Conservation (phyloP, 2,888 invertebrate species). For the Trichogramma dendrolimi region DNA sequence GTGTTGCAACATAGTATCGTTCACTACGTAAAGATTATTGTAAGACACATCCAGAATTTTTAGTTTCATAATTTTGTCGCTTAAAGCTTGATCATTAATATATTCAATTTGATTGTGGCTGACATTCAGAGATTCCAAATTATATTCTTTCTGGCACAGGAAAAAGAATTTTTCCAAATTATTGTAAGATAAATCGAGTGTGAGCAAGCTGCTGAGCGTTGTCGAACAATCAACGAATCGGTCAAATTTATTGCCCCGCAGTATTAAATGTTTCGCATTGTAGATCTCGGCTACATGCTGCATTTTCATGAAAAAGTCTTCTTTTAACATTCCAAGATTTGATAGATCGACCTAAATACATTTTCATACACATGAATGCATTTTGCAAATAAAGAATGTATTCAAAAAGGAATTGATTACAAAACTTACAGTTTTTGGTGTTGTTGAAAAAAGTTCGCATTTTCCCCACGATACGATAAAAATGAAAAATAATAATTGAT, state of each 20-base stretch:
- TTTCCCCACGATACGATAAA: too few relatives aligned
- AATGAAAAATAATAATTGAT: too few relatives aligned
- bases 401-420: too few relatives aligned
- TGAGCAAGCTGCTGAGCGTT: conserved; percentile 76
- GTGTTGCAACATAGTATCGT: conserved; percentile 47
- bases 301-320: conserved; percentile 43
- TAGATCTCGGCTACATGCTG: conserved; percentile 37
- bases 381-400: too few relatives aligned
- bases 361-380: background rate
- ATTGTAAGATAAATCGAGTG: conserved; percentile 81
- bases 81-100: conserved; percentile 57
- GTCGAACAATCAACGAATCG: conserved; percentile 53
- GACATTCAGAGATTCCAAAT: conserved; percentile 78
- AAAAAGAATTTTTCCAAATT: conserved; percentile 58
- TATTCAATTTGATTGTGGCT: conserved; percentile 79
- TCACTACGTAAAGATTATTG: conserved; percentile 43
- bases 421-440: too few relatives aligned
- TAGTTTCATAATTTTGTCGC: conserved; percentile 42
- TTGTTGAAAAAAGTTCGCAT: too few relatives aligned
- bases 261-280: conserved; percentile 42
- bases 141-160: conserved; percentile 79
- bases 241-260: conserved; percentile 45
- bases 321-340: conserved; percentile 38
- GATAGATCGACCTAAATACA: conserved; percentile 44
- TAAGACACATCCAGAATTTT: conserved; percentile 45